These are phyloP conservation scores for Pachyuromys duprasi DNA, from an alignment of 2,797 vertebrate species.

Conservation along the genomic window DNA sequence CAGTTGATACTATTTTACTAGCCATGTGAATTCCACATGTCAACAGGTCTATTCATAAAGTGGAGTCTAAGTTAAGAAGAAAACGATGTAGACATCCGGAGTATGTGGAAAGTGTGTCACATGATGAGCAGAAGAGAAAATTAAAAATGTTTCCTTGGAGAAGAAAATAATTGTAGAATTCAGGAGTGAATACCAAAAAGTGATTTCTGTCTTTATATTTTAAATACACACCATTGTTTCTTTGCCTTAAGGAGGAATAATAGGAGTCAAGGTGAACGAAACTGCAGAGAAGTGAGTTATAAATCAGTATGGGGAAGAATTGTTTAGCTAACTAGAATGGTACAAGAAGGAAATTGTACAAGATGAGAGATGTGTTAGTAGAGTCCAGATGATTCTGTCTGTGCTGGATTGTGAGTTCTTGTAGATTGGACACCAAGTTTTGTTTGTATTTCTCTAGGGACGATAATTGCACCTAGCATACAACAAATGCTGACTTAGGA, in stretches of 20 bases:
- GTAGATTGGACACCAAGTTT: neutral
- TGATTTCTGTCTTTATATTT: constrained; percentile 3
- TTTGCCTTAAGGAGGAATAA: constrained; percentile 49
- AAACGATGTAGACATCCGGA: too few relatives aligned
- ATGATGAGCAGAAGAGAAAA: neutral
- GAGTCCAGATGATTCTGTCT: neutral
- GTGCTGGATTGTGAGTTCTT: neutral
- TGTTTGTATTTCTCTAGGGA: neutral
- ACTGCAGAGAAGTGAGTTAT: neutral
- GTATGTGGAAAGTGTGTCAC: neutral
- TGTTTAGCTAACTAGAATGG: constrained; percentile 11
- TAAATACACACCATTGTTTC: constrained; percentile 7
- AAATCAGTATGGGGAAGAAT: constrained; percentile 7
- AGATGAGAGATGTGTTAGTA: neutral
- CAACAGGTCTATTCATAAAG: neutral
- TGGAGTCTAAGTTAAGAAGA: neutral
- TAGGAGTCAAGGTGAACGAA: neutral
- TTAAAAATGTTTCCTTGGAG: neutral
- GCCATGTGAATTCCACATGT: neutral
- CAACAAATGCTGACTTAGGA: neutral
- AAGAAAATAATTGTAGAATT: neutral
- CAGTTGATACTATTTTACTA: neutral
- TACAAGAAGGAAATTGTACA: constrained; percentile 22
- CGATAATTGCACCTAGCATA: neutral
- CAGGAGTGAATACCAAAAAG: neutral